Base-by-base conservation (phyloP, 2,113 vertebrate genomes). In the Oophaga pumilio region DNA sequence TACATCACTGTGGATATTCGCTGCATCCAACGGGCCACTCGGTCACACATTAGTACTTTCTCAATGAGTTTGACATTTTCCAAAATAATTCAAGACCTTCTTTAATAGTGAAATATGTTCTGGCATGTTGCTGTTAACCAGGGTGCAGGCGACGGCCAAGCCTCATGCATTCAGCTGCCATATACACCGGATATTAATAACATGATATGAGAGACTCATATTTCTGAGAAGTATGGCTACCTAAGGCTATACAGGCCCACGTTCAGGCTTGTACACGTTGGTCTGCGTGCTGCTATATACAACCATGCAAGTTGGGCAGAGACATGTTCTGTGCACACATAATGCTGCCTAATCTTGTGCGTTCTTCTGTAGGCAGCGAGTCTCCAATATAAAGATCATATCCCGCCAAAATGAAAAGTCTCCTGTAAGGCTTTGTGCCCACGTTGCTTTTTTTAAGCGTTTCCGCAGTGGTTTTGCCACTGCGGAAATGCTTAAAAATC, bases 231-330 rank as follows among this genome's bases (percentile, higher is more conserved):
- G 22, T 49, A 52, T 33, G 57, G 20, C 60, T 52, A 68, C 80
- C 60, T 82, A 60, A 60, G 80, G 80, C 80, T 24, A 66, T 83
- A 24, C 14, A 68, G 43, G 24, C 22, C 77, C 12, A n/a, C 56
- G 57, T 60, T 43, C 81, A 83, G 59, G 81, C 59, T 69, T 28
- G 64, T 82, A 82, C 60, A n/a, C 20, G 28, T 50, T 56, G 7
- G 7, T 64, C 20, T 20, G 18, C 17, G 4, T 20, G 15, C 49
- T 56, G n/a, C 50, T 62, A 22, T 82, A 66, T 82, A 22, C 59
- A 60, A 10, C 26, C 15, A 11, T 66, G 17, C 18, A 56, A 50
- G 82, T 73, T 84, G 24, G 68, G 66, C 50, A 24, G n/a, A 7
- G 52, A 59, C 82, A 82, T 64, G 80, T 82, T 66, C 18, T 60